Evolutionary conservation across 2,113 vertebrate genomes (phyloP).

Genomic region (Daboia siamensis): DNA sequence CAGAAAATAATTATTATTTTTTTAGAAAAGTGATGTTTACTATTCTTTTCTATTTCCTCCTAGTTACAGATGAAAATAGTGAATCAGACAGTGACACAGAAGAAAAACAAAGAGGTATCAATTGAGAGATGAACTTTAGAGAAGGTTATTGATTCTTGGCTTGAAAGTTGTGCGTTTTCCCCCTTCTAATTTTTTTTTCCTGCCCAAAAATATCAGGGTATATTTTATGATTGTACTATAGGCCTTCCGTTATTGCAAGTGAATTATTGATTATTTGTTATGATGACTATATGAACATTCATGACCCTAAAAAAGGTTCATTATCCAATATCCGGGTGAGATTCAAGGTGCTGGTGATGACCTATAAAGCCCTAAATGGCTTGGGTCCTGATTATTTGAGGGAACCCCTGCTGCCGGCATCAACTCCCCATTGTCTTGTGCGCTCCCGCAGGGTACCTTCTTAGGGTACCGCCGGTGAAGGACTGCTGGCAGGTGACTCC

Average conservation of each 20-base stretch:
- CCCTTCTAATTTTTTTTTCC: background rate
- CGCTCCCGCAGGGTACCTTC: too few relatives aligned
- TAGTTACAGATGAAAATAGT: conserved; percentile 94
- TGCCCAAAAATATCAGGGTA: background rate
- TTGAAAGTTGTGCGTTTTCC: background rate
- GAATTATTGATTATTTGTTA: background rate
- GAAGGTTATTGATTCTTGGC: background rate
- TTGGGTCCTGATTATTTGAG: too few relatives aligned
- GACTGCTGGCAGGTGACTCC: too few relatives aligned
- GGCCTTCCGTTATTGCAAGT: background rate
- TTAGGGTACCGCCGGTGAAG: too few relatives aligned
- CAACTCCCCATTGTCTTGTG: too few relatives aligned
- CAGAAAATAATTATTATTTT: background rate
- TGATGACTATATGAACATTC: background rate
- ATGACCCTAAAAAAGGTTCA: background rate
- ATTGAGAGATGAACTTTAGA: background rate
- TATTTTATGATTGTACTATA: background rate
- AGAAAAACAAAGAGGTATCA: conserved; percentile 92
- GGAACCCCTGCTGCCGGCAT: too few relatives aligned
- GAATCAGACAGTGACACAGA: conserved; percentile 96
- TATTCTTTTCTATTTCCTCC: conserved; percentile 20
- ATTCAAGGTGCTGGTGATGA: too few relatives aligned
- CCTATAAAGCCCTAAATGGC: too few relatives aligned
- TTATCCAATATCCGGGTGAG: background rate
- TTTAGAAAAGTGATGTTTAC: background rate